Evolutionary conservation across 2,888 invertebrate genomes (phyloP), one percentile per base, ranked within the genome.

Genomic region (Patella pellucida): DNA sequence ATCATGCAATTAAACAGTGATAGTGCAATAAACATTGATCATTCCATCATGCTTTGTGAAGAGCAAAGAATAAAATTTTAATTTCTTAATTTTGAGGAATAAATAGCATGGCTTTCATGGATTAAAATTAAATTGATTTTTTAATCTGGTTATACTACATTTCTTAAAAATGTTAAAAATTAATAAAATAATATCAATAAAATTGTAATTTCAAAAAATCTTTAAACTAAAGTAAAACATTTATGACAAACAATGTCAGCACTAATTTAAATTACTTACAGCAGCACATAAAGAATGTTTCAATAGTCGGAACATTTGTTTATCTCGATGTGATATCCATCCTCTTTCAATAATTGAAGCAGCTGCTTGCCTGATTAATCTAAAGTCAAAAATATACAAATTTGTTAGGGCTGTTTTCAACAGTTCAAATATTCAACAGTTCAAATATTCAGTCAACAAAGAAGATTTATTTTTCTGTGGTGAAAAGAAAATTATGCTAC

Each of bases 201-300:
- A n/a, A 41, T 41, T 41, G 9, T 5, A 9, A 0, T 31, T 5
- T 31, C 31, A 31, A 31, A 31, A 31, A 5, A 31, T 5, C 31
- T 31, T 7, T 5, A 31, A 5, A 5, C 31, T 4, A 5, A 5
- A 31, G 31, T 31, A 31, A 31, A 31, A 31, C 5, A 31, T 31
- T 31, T 31, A 31, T 31, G 31, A 31, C 31, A 31, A 31, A 31
- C 31, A 41, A 41, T 41, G 9, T 41, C 41, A 41, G 1, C 9
- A 9, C 9, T 41, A 1, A 41, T 41, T 41, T 41, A 41, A 41
- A 41, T 0, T 67, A 82, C 87, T 86, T 82, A 90, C 90, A 19
- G 90, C 91, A 50, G 90, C 91, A 87, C 90, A 89, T 3, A 91
- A 83, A 7, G 91, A 88, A 84, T 90, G 89, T 73, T 91, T 91